Percentiles rank a stretch among this genome's conserved stretches.
These are phyloP conservation scores for Drosophila rhopaloa DNA, from an alignment of 1,140 invertebrate genomes.

Conservation along the genomic window DNA sequence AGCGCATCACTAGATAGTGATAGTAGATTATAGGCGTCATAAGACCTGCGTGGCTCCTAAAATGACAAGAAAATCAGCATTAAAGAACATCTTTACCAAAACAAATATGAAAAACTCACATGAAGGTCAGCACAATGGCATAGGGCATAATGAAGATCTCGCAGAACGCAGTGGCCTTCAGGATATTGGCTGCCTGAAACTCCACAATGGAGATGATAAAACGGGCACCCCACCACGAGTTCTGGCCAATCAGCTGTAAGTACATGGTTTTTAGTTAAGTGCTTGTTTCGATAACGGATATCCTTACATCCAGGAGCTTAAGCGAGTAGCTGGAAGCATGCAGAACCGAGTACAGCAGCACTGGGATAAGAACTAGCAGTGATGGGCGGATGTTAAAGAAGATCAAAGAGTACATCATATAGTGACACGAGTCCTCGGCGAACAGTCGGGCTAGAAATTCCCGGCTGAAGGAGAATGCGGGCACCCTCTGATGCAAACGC, in stretches of 20 bases:
- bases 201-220: slow-evolving; percentile 94
- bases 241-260: slow-evolving; percentile 92
- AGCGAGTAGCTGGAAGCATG: slow-evolving; percentile 96
- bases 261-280: neutral
- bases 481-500: slow-evolving; percentile 96
- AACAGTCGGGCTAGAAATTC: slow-evolving; percentile 93
- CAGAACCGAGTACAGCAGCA: slow-evolving; percentile 95
- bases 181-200: slow-evolving; percentile 93
- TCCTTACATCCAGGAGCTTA: slow-evolving; percentile 95
- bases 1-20: slow-evolving; percentile 95
- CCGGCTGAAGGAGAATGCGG: slow-evolving; percentile 90
- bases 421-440: slow-evolving; percentile 97
- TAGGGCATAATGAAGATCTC: slow-evolving; percentile 98
- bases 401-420: slow-evolving; percentile 96
- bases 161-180: slow-evolving; percentile 93
- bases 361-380: slow-evolving; percentile 94
- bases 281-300: neutral
- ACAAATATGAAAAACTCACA: slow-evolving; percentile 81
- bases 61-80: neutral
- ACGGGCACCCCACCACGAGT: slow-evolving; percentile 94
- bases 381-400: slow-evolving; percentile 96
- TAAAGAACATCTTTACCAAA: neutral
- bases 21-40: slow-evolving; percentile 97
- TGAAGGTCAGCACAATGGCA: slow-evolving; percentile 92
- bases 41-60: slow-evolving; percentile 91